Percentiles rank a stretch among this genome's conserved stretches.
These are phyloP conservation scores for Monodelphis domestica DNA, from an alignment of 2,797 vertebrate genomes.

Conservation along the genomic window DNA sequence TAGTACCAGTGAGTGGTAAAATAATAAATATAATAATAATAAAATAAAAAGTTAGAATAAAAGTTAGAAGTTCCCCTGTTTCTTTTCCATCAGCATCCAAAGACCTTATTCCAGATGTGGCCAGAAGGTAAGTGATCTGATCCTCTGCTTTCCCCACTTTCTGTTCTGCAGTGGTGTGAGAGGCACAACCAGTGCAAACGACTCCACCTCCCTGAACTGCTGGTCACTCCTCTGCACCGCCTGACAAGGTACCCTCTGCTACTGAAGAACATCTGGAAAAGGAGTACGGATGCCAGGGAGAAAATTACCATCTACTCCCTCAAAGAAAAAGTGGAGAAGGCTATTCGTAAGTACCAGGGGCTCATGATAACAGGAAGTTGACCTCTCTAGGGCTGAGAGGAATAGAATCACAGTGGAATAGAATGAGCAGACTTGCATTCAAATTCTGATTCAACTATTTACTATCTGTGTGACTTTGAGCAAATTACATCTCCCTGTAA, in stretches of 20 bases:
- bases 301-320: conserved; percentile 85
- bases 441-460: neutral
- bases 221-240: conserved; percentile 92
- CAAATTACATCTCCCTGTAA: neutral
- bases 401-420: neutral
- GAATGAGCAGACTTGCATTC: neutral
- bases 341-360: conserved; percentile 89
- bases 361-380: neutral
- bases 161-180: conserved; percentile 91
- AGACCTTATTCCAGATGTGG: neutral
- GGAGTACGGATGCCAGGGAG: conserved; percentile 84
- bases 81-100: neutral
- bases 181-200: conserved; percentile 89
- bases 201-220: conserved; percentile 90
- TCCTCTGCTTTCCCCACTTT: neutral
- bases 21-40: too few species aligned
- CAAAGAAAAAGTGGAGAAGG: conserved; percentile 92
- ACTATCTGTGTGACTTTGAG: neutral
- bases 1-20: too few species aligned
- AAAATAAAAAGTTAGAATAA: too few species aligned
- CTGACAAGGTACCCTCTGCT: conserved; percentile 92
- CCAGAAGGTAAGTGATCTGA: neutral
- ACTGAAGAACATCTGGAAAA: conserved; percentile 91
- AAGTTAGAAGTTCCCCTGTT: neutral
- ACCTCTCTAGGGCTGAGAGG: neutral